Conservation (phyloP, 2,113 vertebrate genomes). For the Cichladusa arquata region DNA sequence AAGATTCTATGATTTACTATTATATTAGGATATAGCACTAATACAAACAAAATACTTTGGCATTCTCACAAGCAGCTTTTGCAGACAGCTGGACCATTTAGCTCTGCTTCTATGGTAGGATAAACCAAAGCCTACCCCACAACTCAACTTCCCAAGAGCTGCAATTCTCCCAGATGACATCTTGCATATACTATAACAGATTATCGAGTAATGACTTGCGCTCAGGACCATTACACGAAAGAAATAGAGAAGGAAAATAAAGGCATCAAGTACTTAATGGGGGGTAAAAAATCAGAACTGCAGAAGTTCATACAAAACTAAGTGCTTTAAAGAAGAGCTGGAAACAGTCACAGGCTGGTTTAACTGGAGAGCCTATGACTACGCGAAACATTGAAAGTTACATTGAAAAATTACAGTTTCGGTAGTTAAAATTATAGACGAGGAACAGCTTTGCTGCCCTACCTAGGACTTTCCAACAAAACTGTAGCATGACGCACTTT, state of each 20-base stretch:
- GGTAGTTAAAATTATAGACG: not conserved
- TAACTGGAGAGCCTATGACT: not conserved
- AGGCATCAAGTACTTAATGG: not conserved
- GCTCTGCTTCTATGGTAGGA: not conserved
- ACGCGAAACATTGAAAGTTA: not conserved
- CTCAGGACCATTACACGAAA: not conserved
- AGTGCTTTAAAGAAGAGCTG: not conserved
- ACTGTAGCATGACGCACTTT: accelerated
- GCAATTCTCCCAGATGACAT: not conserved
- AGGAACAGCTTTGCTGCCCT: not conserved
- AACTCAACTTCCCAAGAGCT: not conserved
- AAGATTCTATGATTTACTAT: not conserved
- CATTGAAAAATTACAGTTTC: not conserved
- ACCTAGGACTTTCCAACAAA: not conserved
- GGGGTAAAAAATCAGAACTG: not conserved
- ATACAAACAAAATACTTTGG: not conserved
- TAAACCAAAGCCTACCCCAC: not conserved
- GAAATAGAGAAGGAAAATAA: not conserved
- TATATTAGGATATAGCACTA: not conserved
- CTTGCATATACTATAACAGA: not conserved
- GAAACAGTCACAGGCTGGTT: not conserved
- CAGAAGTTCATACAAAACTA: not conserved
- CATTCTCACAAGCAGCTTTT: not conserved
- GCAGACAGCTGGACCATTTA: not conserved
- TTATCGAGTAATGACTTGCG: not conserved